A percentile compares a stretch with the other conserved stretches of the same genome.
Conservation (phyloP, 2,888 invertebrate genomes). For the Cyrtodaria siliqua region DNA sequence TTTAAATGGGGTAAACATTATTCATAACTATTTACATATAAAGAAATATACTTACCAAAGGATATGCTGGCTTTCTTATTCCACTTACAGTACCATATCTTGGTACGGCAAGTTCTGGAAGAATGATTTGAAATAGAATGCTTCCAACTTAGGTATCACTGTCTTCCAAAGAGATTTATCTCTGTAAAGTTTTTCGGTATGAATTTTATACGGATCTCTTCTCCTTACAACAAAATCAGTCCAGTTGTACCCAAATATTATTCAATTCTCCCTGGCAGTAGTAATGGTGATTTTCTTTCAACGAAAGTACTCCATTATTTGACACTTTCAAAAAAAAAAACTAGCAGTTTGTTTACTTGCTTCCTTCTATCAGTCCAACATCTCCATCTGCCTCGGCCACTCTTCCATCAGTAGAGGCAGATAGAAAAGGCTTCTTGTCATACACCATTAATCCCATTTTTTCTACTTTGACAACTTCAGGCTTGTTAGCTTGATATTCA, state of each 20-base stretch:
- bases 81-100: constrained; percentile 34
- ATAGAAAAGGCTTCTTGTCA: too few species aligned
- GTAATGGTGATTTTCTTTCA: not conserved
- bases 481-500: too few species aligned
- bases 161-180: constrained; percentile 20
- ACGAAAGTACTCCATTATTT: too few species aligned
- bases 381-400: too few species aligned
- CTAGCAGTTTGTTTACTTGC: too few species aligned
- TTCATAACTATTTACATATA: too few species aligned
- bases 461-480: too few species aligned
- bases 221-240: constrained; percentile 23
- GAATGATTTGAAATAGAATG: constrained; percentile 29
- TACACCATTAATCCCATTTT: too few species aligned
- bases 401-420: too few species aligned
- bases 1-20: too few species aligned
- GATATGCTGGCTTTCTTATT: constrained; percentile 23
- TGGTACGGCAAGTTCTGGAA: constrained; percentile 40
- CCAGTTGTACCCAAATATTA: constrained; percentile 11
- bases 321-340: too few species aligned
- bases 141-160: constrained; percentile 24
- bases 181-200: constrained; percentile 14
- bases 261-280: constrained; percentile 6
- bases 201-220: constrained; percentile 27
- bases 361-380: too few species aligned
- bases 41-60: constrained; percentile 41